phyloP scores from a whole-genome alignment of 2,888 invertebrate genomes.

The Parnassius glacialis region DNA sequence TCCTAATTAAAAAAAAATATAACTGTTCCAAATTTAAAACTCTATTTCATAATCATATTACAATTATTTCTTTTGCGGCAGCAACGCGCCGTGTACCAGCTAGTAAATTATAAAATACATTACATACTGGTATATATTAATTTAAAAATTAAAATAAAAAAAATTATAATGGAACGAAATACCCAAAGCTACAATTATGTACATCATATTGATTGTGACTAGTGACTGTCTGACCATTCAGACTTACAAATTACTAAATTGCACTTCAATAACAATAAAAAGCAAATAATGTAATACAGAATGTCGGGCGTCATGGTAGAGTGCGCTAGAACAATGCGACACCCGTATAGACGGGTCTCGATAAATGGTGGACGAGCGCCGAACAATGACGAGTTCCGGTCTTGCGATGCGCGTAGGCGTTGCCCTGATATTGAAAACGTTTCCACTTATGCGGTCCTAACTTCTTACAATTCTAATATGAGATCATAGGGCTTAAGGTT shows the following conservation, averaged over 20 bases:
- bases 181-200: no score
- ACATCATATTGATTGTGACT: no score
- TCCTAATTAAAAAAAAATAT: no score
- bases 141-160: no score
- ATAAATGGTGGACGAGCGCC: conserved; percentile 16
- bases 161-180: no score
- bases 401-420: conserved; percentile 5
- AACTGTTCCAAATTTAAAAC: no score
- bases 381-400: conserved; percentile 19
- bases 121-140: no score
- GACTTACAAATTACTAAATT: conserved; percentile 8
- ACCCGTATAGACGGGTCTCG: conserved; percentile 21
- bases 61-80: no score
- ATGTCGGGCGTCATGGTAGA: conserved; percentile 31
- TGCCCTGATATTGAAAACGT: conserved; percentile 6
- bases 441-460: background rate
- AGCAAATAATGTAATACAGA: conserved; percentile 18
- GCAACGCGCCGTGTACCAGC: no score
- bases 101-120: no score
- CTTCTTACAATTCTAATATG: conserved; percentile 2
- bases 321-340: conserved; percentile 35
- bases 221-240: background rate
- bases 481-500: no score
- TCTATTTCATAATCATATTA: no score
- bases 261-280: conserved; percentile 20